Evolutionary conservation across 2,888 invertebrate genomes (phyloP), one percentile per base, ranked within the genome.

Genomic region (Spisula subtruncata): DNA sequence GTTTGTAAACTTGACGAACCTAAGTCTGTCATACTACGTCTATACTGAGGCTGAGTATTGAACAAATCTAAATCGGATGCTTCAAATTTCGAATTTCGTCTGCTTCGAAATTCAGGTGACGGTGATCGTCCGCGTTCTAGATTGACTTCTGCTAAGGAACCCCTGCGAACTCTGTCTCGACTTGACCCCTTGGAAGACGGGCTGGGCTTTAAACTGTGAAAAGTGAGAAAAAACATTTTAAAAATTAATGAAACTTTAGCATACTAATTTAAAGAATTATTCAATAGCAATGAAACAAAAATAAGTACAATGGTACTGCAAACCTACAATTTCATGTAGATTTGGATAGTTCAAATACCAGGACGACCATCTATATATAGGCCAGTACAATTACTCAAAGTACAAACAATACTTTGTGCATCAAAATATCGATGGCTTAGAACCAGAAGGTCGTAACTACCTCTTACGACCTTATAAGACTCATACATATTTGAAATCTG

Each of bases 71-170:
- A 83, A 51, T 90, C 91, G 18, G 79, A 83, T 8, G 81, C 85
- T 41, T 92, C 90, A n/a, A 89, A 56, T 46, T 81, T 87, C 6
- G 92, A 89, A 81, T 87, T 86, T 48, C 90, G 84, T 85, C 86
- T 90, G 46, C 35, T 86, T 32, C 29, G 85, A 16, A 60, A 8
- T 10, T 56, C 82, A 4, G 84, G 56, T 4, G 86, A 75, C 10
- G 91, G 89, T 10, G 92, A 83, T 12, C 83, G 66, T 20, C 85
- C 83, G n/a, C 79, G 83, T 25, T 92, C 92, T 25, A 92, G 48
- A 56, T 86, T 89, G 79, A 92, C 92, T 14, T 92, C 92, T 2
- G 91, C 90, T 48, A 92, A 87, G 16, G 91, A 91, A 4, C 89
- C 92, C 8, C 90, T 71, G 4, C 90, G 89, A 29, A 29, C 66